phyloP scores from a whole-genome alignment of 2,113 vertebrate genomes.

The Solea solea region DNA sequence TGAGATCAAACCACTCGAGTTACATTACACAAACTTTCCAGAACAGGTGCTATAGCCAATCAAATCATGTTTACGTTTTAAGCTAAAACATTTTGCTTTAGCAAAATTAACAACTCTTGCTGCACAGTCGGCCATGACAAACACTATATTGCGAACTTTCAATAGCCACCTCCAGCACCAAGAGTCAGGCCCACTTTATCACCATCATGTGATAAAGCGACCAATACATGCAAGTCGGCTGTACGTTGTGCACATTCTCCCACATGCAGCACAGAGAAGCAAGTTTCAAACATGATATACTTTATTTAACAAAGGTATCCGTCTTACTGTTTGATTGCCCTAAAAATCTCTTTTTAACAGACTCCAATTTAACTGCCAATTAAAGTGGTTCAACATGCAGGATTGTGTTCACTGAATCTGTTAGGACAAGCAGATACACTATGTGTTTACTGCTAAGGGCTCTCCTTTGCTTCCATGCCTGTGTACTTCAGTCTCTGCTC shows the following conservation, averaged over 20 bases:
- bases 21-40: too few relatives aligned
- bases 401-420: constrained; percentile 50
- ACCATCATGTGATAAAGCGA: too few relatives aligned
- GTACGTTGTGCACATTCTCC: neutral
- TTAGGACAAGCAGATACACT: constrained; percentile 54
- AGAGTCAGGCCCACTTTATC: too few relatives aligned
- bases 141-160: too few relatives aligned
- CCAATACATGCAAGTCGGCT: too few relatives aligned
- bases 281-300: neutral
- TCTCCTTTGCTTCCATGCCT: constrained; percentile 50
- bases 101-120: too few relatives aligned
- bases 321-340: constrained; percentile 6
- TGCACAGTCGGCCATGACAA: too few relatives aligned
- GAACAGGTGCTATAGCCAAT: too few relatives aligned
- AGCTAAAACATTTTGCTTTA: too few relatives aligned
- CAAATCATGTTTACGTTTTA: too few relatives aligned
- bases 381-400: constrained; percentile 35
- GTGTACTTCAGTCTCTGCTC: constrained; percentile 67
- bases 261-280: neutral
- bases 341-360: constrained; percentile 25
- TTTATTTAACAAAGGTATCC: neutral
- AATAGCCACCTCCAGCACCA: too few relatives aligned
- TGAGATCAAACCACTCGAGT: too few relatives aligned
- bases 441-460: constrained; percentile 66
- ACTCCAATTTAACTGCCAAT: constrained; percentile 25